Percentiles rank a stretch among this genome's conserved stretches.
Conservation (phyloP, 2,797 vertebrate genomes). For the Toxotes lorentzi region DNA sequence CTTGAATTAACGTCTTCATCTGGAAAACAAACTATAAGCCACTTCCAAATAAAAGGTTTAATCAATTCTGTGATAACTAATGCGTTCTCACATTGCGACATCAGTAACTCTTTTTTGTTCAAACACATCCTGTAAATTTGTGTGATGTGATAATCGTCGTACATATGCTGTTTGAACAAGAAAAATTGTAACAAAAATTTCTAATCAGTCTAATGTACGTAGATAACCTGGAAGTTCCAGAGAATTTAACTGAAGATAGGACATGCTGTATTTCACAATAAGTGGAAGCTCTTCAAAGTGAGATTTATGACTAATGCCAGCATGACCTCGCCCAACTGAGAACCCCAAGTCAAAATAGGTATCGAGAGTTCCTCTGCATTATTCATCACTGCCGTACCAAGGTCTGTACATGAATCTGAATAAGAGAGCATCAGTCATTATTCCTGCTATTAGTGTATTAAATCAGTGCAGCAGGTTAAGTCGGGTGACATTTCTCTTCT, state of each 20-base stretch:
- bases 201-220: neutral
- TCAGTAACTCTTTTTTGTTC: neutral
- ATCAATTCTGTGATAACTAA: neutral
- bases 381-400: conserved; percentile 57
- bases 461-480: conserved; percentile 50
- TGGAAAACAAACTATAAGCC: neutral
- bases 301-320: conserved; percentile 28
- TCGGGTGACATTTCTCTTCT: conserved; percentile 33
- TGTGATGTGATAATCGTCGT: neutral
- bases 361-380: conserved; percentile 59
- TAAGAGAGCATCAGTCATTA: conserved; percentile 50
- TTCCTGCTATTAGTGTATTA: conserved; percentile 37
- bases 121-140: conserved; percentile 1
- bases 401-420: conserved; percentile 32
- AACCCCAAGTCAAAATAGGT: conserved; percentile 39
- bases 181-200: neutral
- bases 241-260: neutral
- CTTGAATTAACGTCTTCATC: neutral
- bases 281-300: conserved; percentile 19
- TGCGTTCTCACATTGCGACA: neutral
- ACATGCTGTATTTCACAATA: conserved; percentile 5
- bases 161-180: neutral
- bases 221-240: neutral
- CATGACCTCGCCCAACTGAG: conserved; percentile 37
- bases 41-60: neutral